Conservation (phyloP, 2,888 invertebrate genomes). For the Torymus aiolomorphi region DNA sequence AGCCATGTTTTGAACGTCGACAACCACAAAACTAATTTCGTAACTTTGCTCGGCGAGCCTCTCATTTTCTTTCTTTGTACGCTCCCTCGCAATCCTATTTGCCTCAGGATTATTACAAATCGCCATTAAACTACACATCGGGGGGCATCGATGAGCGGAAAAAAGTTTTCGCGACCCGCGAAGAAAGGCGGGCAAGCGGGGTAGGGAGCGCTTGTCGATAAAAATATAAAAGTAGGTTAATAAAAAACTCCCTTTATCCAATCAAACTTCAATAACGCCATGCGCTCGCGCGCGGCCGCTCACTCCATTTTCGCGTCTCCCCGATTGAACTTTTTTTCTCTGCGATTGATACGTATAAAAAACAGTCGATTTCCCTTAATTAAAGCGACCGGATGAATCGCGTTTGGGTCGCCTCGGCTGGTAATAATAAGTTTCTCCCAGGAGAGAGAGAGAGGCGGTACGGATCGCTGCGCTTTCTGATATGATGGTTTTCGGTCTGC, state of each 20-base stretch:
- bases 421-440: too few species aligned
- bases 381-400: neutral
- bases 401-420: too few species aligned
- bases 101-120: too few species aligned
- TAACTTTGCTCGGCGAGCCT: too few species aligned
- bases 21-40: too few species aligned
- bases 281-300: neutral
- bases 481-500: slow-evolving; percentile 17
- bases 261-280: slow-evolving; percentile 9
- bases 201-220: neutral
- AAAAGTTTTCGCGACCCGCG: too few species aligned
- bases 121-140: too few species aligned
- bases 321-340: slow-evolving; percentile 2
- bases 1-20: too few species aligned
- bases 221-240: slow-evolving; percentile 24
- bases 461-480: slow-evolving; percentile 35
- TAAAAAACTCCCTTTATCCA: slow-evolving; percentile 19
- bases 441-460: neutral
- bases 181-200: too few species aligned
- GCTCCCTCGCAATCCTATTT: too few species aligned
- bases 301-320: neutral
- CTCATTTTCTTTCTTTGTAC: too few species aligned
- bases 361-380: slow-evolving; percentile 4
- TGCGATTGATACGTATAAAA: slow-evolving; percentile 13
- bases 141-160: too few species aligned